Evolutionary conservation across 2,113 vertebrate species (phyloP).

Genomic region (Stegastes partitus): DNA sequence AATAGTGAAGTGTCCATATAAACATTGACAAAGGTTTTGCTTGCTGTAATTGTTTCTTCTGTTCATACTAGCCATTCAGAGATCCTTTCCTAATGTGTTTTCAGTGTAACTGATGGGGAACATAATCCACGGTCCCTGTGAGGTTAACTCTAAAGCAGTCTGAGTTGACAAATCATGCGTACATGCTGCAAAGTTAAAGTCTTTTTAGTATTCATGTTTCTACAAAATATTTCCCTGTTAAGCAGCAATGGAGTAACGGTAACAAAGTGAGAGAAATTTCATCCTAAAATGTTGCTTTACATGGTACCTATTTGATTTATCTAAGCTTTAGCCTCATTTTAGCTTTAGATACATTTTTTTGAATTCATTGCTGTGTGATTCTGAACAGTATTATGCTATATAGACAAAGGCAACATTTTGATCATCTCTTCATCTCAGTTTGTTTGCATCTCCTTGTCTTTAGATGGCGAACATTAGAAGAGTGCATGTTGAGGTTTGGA

Average conservation of each 20-base stretch:
- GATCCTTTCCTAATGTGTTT: neutral
- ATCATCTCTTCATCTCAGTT: neutral
- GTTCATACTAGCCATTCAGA: neutral
- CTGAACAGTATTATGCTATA: too few relatives aligned
- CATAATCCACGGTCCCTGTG: neutral
- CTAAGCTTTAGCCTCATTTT: neutral
- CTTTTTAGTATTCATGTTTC: too few relatives aligned
- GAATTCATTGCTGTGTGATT: too few relatives aligned
- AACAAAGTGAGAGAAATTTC: neutral
- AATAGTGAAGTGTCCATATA: neutral
- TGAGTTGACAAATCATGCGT: neutral
- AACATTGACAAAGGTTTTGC: neutral
- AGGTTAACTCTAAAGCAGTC: neutral
- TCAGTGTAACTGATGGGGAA: neutral
- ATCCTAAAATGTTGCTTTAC: neutral
- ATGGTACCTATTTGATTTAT: neutral
- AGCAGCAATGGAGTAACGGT: too few relatives aligned
- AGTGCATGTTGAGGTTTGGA: constrained; percentile 13
- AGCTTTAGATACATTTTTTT: neutral
- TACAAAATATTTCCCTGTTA: too few relatives aligned
- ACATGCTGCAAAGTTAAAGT: too few relatives aligned
- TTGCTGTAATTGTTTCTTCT: neutral
- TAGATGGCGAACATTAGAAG: neutral
- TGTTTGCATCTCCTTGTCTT: constrained; percentile 6
- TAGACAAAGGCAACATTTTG: neutral